Evolutionary conservation across 2,797 vertebrate species (phyloP).

Genomic region (Spea hammondii): DNA sequence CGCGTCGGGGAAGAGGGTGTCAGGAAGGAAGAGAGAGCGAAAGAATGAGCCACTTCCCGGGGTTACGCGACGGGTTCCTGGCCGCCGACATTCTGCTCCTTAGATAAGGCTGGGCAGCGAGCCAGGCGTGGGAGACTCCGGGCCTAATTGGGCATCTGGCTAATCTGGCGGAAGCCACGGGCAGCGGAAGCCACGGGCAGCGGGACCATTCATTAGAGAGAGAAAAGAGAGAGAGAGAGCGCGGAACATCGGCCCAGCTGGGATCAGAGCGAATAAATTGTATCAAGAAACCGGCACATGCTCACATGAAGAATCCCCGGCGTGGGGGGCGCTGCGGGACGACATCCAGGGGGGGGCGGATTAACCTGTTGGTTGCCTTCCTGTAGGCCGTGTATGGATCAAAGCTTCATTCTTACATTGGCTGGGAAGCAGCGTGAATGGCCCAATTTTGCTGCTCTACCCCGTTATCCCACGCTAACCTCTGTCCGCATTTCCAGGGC

Average conservation of each 20-base stretch:
- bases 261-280: constrained; percentile 1
- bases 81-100: constrained; percentile 14
- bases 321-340: neutral
- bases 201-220: constrained; percentile 55
- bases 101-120: constrained; percentile 28
- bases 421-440: neutral
- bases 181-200: constrained; percentile 54
- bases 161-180: constrained; percentile 53
- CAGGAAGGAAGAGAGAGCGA: constrained; percentile 32
- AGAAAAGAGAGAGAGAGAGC: neutral
- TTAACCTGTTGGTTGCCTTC: constrained; percentile 21
- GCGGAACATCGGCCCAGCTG: constrained; percentile 14
- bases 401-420: too few species aligned
- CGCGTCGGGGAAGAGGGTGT: constrained; percentile 8
- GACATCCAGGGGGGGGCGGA: neutral
- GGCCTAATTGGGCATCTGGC: constrained; percentile 52
- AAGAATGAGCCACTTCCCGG: neutral
- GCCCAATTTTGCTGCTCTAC: neutral
- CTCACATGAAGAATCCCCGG: neutral
- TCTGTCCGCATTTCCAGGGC: neutral
- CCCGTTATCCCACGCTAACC: neutral
- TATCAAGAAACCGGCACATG: neutral
- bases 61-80: constrained; percentile 27
- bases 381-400: too few species aligned
- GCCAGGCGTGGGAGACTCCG: constrained; percentile 24